A percentile compares a stretch with the other conserved stretches of the same genome.
Evolutionary conservation across 2,113 vertebrate genomes (phyloP).

Genomic region (Podarcis cretensis): DNA sequence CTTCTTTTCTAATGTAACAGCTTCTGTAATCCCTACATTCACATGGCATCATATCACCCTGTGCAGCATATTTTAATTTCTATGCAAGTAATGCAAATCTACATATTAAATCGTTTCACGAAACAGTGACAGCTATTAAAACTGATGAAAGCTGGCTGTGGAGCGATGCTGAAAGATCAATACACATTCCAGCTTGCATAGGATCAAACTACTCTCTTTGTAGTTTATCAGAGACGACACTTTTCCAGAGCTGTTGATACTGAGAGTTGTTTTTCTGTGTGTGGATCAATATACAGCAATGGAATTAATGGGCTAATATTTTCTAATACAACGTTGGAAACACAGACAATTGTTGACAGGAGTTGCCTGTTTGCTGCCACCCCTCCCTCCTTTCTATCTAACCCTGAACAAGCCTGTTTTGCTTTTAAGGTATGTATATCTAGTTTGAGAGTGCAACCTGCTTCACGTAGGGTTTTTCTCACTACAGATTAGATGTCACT

Average conservation of each 20-base stretch:
- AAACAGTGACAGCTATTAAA: not conserved
- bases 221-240: not conserved
- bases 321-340: constrained; percentile 3
- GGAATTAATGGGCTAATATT: not conserved
- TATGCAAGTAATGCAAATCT: not conserved
- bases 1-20: not conserved
- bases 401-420: not conserved
- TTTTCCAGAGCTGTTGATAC: not conserved
- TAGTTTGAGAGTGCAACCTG: not conserved
- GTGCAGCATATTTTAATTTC: not conserved
- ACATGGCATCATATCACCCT: not conserved
- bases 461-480: not conserved
- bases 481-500: not conserved
- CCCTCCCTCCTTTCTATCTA: not conserved
- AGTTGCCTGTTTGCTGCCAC: not conserved
- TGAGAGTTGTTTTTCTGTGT: not conserved
- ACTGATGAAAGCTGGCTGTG: not conserved
- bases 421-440: constrained; percentile 1
- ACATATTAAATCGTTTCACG: not conserved
- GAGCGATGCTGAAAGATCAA: not conserved
- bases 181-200: not conserved
- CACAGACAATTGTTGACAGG: not conserved
- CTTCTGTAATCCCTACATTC: not conserved
- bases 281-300: not conserved
- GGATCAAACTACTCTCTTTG: not conserved